Percentiles rank a stretch among this genome's conserved stretches.
Evolutionary conservation across 2,113 vertebrate species (phyloP).

Genomic region (Chaetorhynchus papuensis): DNA sequence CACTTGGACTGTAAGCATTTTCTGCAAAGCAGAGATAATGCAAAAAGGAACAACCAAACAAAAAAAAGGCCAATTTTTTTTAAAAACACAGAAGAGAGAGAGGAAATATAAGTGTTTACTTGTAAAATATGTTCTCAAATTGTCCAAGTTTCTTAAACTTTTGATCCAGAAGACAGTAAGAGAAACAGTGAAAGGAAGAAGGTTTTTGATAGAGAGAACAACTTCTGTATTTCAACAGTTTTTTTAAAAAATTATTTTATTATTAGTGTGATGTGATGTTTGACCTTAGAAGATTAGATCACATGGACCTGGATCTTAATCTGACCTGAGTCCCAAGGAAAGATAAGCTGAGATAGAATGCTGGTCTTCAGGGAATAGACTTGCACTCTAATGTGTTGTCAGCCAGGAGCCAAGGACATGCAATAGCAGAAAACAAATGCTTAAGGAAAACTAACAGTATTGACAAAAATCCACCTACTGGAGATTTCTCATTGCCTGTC

Average conservation of each 20-base stretch:
- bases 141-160: background rate
- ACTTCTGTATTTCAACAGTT: background rate
- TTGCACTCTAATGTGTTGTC: background rate
- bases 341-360: background rate
- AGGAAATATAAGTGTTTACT: background rate
- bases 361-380: background rate
- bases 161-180: background rate
- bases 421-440: background rate
- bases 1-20: background rate
- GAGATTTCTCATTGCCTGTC: background rate
- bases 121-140: background rate
- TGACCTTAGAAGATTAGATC: background rate
- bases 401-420: background rate
- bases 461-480: background rate
- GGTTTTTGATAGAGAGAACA: background rate
- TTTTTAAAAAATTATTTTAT: background rate
- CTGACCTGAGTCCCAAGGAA: background rate
- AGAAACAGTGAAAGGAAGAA: background rate
- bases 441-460: background rate
- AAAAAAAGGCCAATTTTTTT: accelerated
- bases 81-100: accelerated
- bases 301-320: background rate
- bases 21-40: background rate
- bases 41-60: background rate
- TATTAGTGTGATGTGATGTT: background rate